Evolutionary conservation across 2,797 vertebrate genomes (phyloP), one percentile per base, ranked within the genome.

Genomic region (Saxicola maurus): DNA sequence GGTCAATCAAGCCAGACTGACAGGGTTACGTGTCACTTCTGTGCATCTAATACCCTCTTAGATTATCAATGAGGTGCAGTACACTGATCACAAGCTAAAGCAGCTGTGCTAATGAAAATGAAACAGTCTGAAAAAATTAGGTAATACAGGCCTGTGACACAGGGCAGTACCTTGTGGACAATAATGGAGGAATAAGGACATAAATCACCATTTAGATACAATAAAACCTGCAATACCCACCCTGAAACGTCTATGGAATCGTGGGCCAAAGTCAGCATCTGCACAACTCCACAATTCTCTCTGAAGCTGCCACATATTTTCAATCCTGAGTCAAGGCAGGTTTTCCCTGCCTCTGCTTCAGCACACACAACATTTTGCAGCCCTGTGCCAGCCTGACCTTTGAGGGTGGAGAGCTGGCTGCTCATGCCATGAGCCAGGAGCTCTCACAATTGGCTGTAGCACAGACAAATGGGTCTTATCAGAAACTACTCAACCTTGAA

Each of bases 21-120:
- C 95, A 93, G 96, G 98, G 97, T 97, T 97, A 97, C 72, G 94
- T 97, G 98, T 98, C 98, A 98, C 97, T 96, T 83, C 97, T 97
- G 98, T 98, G 98, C 82, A 95, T 98, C 98, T 98, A 97, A 97
- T 87, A 97, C 97, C 97, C 97, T 97, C 98, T 97, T 94, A 98
- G 98, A 98, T 98, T 98, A 99, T 98, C 98, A 98, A 97, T 98
- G 98, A 98, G 97, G 96, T 96, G 97, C 98, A 98, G 97, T 97
- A 97, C 98, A 98, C 98, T 97, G 97, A 99, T 99, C 98, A 99
- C 98, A 99, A 98, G 97, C 96, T 97, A 98, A 98, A 98, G 98
- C 97, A 98, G 98, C 96, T 96, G 93, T 76, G 96, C 98, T 99
- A 99, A 99, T 98, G 98, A 99, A 99, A 99, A 98, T 90, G 82